Conservation (phyloP, 2,888 invertebrate genomes). For the Sesia apiformis region DNA sequence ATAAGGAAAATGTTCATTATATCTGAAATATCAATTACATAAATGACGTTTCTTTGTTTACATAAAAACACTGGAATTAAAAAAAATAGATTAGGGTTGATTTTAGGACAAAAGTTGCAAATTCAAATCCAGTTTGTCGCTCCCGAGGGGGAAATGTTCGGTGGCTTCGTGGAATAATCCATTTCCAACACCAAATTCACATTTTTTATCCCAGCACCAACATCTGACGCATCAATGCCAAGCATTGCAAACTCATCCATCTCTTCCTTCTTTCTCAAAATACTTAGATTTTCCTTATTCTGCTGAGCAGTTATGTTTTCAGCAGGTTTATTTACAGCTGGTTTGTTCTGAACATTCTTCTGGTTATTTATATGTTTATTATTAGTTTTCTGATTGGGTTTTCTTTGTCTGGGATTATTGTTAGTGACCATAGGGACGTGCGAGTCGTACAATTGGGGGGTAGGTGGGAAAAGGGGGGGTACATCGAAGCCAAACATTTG, state of each 20-base stretch:
- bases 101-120: too few species aligned
- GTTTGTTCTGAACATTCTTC: slow-evolving; percentile 9
- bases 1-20: too few species aligned
- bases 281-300: slow-evolving; percentile 15
- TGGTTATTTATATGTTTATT: slow-evolving; percentile 12
- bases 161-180: too few species aligned
- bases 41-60: too few species aligned
- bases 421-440: slow-evolving; percentile 46
- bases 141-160: too few species aligned
- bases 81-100: too few species aligned
- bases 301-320: slow-evolving; percentile 1
- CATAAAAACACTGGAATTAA: too few species aligned
- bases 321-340: slow-evolving; percentile 3
- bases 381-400: slow-evolving; percentile 7
- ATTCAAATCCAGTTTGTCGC: too few species aligned
- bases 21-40: too few species aligned
- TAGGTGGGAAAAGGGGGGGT: slow-evolving; percentile 31
- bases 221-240: slow-evolving; percentile 89
- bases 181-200: too few species aligned
- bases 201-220: slow-evolving; percentile 55
- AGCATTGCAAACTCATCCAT: slow-evolving; percentile 87
- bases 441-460: slow-evolving; percentile 53
- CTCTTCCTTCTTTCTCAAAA: slow-evolving; percentile 64
- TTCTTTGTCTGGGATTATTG: slow-evolving; percentile 3
- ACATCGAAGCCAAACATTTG: slow-evolving; percentile 35